Base-by-base conservation (phyloP, 2,888 invertebrate genomes). In the Lasioglossum oenotherae region DNA sequence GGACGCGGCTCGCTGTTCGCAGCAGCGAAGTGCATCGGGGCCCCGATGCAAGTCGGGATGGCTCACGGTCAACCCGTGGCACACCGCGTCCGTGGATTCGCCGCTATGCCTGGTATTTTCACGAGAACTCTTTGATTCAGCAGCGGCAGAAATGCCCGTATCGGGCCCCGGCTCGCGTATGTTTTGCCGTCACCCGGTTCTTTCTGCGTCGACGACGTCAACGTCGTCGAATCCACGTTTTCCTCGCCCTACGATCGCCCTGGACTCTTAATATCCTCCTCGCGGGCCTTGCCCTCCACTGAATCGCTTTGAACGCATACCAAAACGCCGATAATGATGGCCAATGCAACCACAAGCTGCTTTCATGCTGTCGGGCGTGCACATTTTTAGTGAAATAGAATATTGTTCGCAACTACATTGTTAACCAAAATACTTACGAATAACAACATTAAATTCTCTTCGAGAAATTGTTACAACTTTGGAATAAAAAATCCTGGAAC, bases 91-190 rank as follows among this genome's bases (percentile, higher is more conserved):
- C 85, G 84, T 88, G 91, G 92, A 93, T 93, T 93, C 93, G 92
- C 90, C 90, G 94, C 93, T 93, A 95, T 95, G 93, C 91, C 84
- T 91, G 94, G 95, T 92, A 95, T 94, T 94, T 94, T 93, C 93
- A 92, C 93, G 93, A 92, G 93, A 93, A 92, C 88, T 93, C 93
- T 93, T 94, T 93, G 93, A 94, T 93, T 93, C 92, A 89, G 91
- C 88, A 87, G 91, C 93, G 92, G 91, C 92, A 92, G 92, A 94
- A 94, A 94, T 94, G 93, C 91, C 93, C 93, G 92, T 94, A 94
- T 94, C 92, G 91, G 93, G 91, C 79, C 76, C 71, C 85, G 80
- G 76, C 80, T 74, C 91, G 91, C 92, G 89, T 90, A 82, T 89
- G 91, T 93, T 92, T 93, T 92, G 92, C 92, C 84, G 80, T 86